These are phyloP conservation scores for Bellardia pandia DNA, from an alignment of 2,888 invertebrate genomes.

Conservation along the genomic window DNA sequence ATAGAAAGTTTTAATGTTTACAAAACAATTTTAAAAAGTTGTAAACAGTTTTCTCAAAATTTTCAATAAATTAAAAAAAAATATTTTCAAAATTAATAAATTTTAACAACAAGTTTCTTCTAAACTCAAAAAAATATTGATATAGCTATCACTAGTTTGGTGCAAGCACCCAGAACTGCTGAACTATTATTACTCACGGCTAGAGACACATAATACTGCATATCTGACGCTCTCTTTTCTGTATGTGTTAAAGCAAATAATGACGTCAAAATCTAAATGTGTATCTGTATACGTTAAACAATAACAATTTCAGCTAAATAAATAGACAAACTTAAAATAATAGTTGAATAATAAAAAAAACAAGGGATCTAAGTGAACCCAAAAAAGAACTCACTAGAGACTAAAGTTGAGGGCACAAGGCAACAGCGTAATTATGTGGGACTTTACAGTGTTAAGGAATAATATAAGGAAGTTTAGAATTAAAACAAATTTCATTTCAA, in stretches of 20 bases:
- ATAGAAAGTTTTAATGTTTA: too few relatives aligned
- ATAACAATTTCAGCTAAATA: slow-evolving; percentile 8
- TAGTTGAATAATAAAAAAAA: neutral
- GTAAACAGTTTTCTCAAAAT: too few relatives aligned
- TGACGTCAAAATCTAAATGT: slow-evolving; percentile 38
- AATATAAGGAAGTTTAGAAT: neutral
- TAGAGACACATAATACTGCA: too few relatives aligned
- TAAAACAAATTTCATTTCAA: neutral
- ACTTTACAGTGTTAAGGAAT: neutral
- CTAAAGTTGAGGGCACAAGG: neutral
- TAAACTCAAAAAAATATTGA: too few relatives aligned
- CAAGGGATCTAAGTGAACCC: neutral
- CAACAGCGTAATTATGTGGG: neutral
- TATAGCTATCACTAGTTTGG: too few relatives aligned
- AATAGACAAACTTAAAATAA: slow-evolving; percentile 10
- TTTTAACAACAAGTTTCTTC: too few relatives aligned
- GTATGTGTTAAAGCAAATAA: neutral
- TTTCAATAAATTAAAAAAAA: too few relatives aligned
- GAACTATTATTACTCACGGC: too few relatives aligned
- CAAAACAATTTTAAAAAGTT: too few relatives aligned
- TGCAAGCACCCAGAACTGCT: too few relatives aligned
- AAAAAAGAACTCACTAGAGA: neutral
- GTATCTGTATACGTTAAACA: neutral
- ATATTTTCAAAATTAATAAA: too few relatives aligned
- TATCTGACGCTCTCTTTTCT: too few relatives aligned